Conservation (phyloP, 2,797 vertebrate genomes). For the Enteromius viviparus region DNA sequence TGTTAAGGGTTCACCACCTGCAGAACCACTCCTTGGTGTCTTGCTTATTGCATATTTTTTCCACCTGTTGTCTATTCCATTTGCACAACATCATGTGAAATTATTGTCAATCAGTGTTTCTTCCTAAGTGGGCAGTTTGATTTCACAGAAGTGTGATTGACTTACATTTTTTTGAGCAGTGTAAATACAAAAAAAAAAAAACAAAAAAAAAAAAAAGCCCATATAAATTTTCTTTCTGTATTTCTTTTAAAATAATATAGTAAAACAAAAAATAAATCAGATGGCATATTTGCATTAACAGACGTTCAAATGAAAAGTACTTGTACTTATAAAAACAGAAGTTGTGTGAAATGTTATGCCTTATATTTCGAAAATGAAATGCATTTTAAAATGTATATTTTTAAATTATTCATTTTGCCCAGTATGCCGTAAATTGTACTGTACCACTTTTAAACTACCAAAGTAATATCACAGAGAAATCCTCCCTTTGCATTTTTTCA, state of each 20-base stretch:
- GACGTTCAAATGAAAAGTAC: not conserved
- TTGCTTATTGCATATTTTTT: too few relatives aligned
- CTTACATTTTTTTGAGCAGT: too few relatives aligned
- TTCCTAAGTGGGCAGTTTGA: too few relatives aligned
- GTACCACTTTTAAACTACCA: not conserved
- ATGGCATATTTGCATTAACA: not conserved
- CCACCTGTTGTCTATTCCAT: too few relatives aligned
- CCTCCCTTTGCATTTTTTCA: conserved; percentile 66
- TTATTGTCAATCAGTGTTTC: too few relatives aligned
- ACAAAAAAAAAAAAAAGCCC: too few relatives aligned
- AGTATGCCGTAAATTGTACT: not conserved
- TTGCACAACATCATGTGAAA: too few relatives aligned
- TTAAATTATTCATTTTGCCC: not conserved
- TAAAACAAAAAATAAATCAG: not conserved
- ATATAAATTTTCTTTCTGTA: too few relatives aligned
- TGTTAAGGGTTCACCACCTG: too few relatives aligned
- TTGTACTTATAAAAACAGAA: not conserved
- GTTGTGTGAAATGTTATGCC: not conserved
- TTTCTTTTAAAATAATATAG: not conserved
- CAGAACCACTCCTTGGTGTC: too few relatives aligned
- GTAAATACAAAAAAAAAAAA: too few relatives aligned
- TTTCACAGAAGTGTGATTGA: too few relatives aligned
- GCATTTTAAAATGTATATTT: not conserved
- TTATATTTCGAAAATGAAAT: not conserved
- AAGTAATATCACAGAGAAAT: conserved; percentile 44